Evolutionary conservation across 2,797 vertebrate species (phyloP).

Genomic region (Hydrocynus forskahlii): DNA sequence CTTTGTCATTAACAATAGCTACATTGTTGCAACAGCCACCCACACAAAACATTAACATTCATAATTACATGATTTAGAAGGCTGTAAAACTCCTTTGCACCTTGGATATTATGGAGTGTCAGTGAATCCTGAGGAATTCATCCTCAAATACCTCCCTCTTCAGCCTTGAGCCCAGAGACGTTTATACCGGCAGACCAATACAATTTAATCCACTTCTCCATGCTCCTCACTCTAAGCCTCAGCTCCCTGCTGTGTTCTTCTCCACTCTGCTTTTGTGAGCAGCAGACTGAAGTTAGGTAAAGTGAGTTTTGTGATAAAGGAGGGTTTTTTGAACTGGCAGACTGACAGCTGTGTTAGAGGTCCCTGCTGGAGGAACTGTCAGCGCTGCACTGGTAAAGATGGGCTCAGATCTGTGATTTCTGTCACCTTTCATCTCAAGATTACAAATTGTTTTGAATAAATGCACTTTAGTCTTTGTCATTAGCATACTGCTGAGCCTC

Average conservation of each 20-base stretch:
- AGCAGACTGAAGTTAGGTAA: slow-evolving; percentile 30
- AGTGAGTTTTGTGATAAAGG: slow-evolving; percentile 19
- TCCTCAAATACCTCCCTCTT: slow-evolving; percentile 21
- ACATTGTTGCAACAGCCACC: slow-evolving; percentile 20
- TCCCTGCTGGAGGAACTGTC: slow-evolving; percentile 7
- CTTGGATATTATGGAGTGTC: slow-evolving; percentile 20
- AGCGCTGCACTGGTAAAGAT: background rate
- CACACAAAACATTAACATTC: slow-evolving; percentile 22
- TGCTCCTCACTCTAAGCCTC: slow-evolving; percentile 34
- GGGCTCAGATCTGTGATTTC: slow-evolving; percentile 19
- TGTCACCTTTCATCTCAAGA: background rate
- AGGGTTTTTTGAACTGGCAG: slow-evolving; percentile 18
- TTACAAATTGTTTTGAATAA: background rate
- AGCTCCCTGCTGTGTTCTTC: slow-evolving; percentile 38
- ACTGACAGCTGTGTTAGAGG: slow-evolving; percentile 23
- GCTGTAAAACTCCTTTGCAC: slow-evolving; percentile 31
- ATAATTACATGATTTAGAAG: slow-evolving; percentile 34
- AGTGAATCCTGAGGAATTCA: slow-evolving; percentile 37
- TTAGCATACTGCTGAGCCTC: background rate
- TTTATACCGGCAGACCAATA: slow-evolving; percentile 30
- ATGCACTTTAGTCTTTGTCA: background rate
- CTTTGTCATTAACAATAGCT: slow-evolving; percentile 29
- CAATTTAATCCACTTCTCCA: slow-evolving; percentile 49
- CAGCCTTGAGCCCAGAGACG: slow-evolving; percentile 7
- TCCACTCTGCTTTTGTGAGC: slow-evolving; percentile 37